Evolutionary conservation across 2,113 vertebrate genomes (phyloP), one percentile per base, ranked within the genome.

Genomic region (Oceanodroma tethys): DNA sequence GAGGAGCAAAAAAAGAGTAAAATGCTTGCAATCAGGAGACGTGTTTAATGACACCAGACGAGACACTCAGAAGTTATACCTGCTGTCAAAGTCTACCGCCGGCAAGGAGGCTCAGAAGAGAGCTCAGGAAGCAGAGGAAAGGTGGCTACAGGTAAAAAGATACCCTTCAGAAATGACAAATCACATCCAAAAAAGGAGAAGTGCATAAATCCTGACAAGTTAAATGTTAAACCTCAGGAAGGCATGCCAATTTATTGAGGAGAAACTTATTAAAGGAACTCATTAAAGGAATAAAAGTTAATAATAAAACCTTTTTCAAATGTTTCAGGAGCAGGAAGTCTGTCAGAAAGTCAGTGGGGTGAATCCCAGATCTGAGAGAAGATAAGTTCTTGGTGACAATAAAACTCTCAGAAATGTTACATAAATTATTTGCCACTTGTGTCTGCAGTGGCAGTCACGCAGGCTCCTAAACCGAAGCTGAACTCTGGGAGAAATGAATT

Each of bases 291-390:
- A 96, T 90, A 70, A 62, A 96, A 90, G 90, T 82, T 90, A 93
- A 93, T 94, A 93, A 96, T 92, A 92, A 95, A 97, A 95, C 32
- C 48, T 80, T 95, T 96, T 80, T 90, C 81, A 95, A 94, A 90
- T 53, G 66, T 76, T 95, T 90, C 84, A 85, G 62, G 62, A 94
- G 74, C 74, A 93, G 91, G 48, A 96, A 95, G 81, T 75, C 90
- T 92, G 36, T 80, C 93, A 90, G 92, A 93, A 93, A 85, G 74
- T 85, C 92, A 73, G 71, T 32, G 74, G 36, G 84, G 62, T 96
- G 93, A 96, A 93, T 87, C n/a, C 25, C 50, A 93, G 87, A 82
- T 86, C 78, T 93, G 74, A 91, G 38, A 84, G 43, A 59, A 79
- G 45, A 55, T 36, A 88, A 93, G 78, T 89, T 91, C 76, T 85